phyloP scores from a whole-genome alignment of 2,113 vertebrate species.

The Micromys minutus region DNA sequence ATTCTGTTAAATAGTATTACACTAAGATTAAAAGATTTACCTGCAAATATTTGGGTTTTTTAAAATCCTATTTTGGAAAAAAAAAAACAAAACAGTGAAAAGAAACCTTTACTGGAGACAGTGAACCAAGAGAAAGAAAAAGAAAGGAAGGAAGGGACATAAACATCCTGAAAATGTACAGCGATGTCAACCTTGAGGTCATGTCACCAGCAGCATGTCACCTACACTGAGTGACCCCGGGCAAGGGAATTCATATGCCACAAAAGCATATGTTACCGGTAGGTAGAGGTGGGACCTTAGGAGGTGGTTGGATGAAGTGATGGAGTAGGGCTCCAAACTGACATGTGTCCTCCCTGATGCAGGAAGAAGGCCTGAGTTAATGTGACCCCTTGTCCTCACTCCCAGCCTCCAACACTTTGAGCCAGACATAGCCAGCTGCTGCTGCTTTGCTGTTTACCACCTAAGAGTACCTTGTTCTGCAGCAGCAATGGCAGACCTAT shows the following conservation, averaged over 20 bases:
- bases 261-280: not conserved
- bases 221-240: not conserved
- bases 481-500: not conserved
- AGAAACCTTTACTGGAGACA: conserved; percentile 20
- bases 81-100: conserved; percentile 4
- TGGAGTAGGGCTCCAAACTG: not conserved
- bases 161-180: not conserved
- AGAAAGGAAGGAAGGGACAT: not conserved
- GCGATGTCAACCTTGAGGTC: not conserved
- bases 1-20: not conserved
- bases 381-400: not conserved
- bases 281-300: no score
- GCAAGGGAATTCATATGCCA: not conserved
- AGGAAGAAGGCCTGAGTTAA: not conserved
- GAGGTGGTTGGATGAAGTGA: not conserved
- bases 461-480: no score
- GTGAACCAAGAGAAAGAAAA: not conserved
- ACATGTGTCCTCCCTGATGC: not conserved
- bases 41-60: not conserved
- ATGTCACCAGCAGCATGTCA: not conserved
- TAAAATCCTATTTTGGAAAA: conserved; percentile 21
- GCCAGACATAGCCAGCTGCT: not conserved
- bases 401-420: not conserved
- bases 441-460: not conserved
- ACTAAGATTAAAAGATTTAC: conserved; percentile 42